phyloP scores from a whole-genome alignment of 2,113 vertebrate genomes.

The Gymnarchus niloticus region DNA sequence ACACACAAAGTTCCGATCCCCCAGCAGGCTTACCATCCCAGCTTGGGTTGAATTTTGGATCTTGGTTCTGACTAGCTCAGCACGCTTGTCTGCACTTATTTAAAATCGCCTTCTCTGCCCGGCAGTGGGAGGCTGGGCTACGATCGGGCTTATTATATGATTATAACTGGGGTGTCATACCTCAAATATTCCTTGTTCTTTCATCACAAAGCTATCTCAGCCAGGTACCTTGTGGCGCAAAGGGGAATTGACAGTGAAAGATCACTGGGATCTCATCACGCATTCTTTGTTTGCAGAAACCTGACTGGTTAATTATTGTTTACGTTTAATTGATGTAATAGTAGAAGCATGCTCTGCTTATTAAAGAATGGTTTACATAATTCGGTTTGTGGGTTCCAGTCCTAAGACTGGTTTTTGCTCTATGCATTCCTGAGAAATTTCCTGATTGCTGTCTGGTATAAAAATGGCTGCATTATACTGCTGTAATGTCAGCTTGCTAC shows the following conservation, averaged over 20 bases:
- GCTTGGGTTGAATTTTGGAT: too few species aligned
- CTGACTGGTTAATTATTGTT: background rate
- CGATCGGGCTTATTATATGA: background rate
- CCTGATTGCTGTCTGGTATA: background rate
- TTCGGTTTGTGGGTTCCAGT: background rate
- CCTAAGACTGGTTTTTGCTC: background rate
- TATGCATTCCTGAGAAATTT: background rate
- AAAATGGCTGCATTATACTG: background rate
- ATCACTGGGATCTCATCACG: background rate
- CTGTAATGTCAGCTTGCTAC: too few species aligned
- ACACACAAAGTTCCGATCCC: too few species aligned
- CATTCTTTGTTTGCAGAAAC: background rate
- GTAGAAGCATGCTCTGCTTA: background rate
- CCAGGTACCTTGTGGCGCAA: background rate
- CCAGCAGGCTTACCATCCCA: too few species aligned
- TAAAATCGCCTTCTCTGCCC: too few species aligned
- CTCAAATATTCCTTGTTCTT: background rate
- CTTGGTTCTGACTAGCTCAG: too few species aligned
- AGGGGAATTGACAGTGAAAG: background rate
- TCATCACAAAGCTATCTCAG: background rate
- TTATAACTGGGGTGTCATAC: background rate
- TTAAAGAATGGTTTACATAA: background rate
- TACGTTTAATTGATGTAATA: background rate
- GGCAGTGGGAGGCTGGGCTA: too few species aligned
- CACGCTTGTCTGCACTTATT: too few species aligned